A percentile compares a stretch with the other conserved stretches of the same genome.
Conservation (phyloP, 2,113 vertebrate species). For the Scomber colias region DNA sequence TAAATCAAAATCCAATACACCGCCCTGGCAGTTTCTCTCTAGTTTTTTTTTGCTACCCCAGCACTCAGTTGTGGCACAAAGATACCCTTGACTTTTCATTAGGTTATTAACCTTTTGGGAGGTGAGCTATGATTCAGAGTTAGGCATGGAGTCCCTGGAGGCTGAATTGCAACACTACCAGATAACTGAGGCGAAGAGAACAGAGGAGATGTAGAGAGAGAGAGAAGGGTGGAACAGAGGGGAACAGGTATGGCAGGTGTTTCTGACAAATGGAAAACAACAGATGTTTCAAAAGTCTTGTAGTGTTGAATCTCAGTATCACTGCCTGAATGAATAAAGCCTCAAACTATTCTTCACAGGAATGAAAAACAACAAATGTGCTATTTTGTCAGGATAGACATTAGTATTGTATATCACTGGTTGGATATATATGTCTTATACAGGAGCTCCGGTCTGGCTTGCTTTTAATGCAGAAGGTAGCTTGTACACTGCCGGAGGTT, state of each 20-base stretch:
- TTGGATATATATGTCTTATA: slow-evolving; percentile 41
- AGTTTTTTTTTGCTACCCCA: slow-evolving; percentile 41
- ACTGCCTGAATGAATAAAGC: slow-evolving; percentile 51
- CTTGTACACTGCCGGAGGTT: slow-evolving; percentile 25
- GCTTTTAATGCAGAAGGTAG: slow-evolving; percentile 6
- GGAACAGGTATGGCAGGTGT: slow-evolving; percentile 51
- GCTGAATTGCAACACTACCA: slow-evolving; percentile 29
- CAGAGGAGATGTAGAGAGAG: slow-evolving; percentile 22
- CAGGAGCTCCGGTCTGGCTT: slow-evolving; percentile 6
- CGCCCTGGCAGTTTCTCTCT: slow-evolving; percentile 55
- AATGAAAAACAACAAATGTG: slow-evolving; percentile 39
- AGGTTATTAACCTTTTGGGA: slow-evolving; percentile 84
- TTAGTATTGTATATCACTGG: slow-evolving; percentile 32
- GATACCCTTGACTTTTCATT: slow-evolving; percentile 82
- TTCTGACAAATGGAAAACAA: slow-evolving; percentile 68
- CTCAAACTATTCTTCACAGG: slow-evolving; percentile 21
- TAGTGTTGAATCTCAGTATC: slow-evolving; percentile 49
- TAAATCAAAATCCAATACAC: slow-evolving; percentile 82
- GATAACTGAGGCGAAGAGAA: slow-evolving; percentile 59
- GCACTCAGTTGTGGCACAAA: slow-evolving; percentile 68
- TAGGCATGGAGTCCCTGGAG: slow-evolving; percentile 52
- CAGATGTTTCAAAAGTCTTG: slow-evolving; percentile 64
- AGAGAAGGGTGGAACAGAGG: slow-evolving; percentile 35
- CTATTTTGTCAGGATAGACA: slow-evolving; percentile 36
- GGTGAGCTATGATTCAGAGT: slow-evolving; percentile 69